phyloP scores from a whole-genome alignment of 1,140 invertebrate genomes.

The Neocloeon triangulifer region DNA sequence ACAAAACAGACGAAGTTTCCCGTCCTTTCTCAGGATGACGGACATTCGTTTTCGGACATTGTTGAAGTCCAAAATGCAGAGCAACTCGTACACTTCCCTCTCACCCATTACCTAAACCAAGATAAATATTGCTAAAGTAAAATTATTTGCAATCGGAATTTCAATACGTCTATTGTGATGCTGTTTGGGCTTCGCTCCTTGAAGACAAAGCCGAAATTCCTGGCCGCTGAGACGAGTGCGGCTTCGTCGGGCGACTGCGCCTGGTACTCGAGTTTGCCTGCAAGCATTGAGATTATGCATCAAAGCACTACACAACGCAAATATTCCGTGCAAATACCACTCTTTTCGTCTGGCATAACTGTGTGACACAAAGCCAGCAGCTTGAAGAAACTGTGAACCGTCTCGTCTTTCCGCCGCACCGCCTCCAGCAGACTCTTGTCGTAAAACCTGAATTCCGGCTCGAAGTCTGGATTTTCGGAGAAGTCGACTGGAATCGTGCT shows the following conservation, averaged over 20 bases:
- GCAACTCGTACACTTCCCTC: conserved; percentile 75
- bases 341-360: conserved; percentile 87
- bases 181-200: conserved; percentile 78
- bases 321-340: no score
- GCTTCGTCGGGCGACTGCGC: conserved; percentile 97
- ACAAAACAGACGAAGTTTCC: conserved; percentile 76
- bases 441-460: conserved; percentile 84
- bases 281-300: no score
- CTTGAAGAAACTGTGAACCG: conserved; percentile 71
- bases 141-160: neutral
- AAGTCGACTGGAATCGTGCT: conserved; percentile 65
- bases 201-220: conserved; percentile 98
- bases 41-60: conserved; percentile 99
- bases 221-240: conserved; percentile 85
- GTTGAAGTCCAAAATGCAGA: conserved; percentile 97
- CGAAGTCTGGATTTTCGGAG: conserved; percentile 78
- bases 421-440: conserved; percentile 70
- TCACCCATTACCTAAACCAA: conserved; percentile 40
- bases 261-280: conserved; percentile 48
- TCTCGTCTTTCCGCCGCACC: conserved; percentile 42
- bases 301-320: no score
- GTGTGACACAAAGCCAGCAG: conserved; percentile 84
- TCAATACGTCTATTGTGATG: conserved; percentile 61
- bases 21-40: conserved; percentile 74
- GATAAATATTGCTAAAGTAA: neutral